phyloP scores from a whole-genome alignment of 2,113 vertebrate genomes.

The Penelope pileata region DNA sequence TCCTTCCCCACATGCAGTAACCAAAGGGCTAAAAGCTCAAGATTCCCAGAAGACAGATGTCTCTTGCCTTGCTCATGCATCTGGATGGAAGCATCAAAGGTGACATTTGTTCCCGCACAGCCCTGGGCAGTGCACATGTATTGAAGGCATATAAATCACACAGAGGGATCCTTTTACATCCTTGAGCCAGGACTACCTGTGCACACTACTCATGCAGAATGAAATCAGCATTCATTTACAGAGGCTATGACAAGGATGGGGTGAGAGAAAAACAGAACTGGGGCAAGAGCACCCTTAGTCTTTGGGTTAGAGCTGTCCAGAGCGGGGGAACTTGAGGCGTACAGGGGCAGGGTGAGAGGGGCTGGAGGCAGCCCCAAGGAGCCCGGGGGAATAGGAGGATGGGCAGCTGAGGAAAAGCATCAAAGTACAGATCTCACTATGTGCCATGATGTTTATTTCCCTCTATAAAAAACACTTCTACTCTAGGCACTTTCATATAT shows the following conservation, averaged over 20 bases:
- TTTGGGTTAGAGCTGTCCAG: not conserved
- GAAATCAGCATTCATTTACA: not conserved
- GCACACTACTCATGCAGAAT: not conserved
- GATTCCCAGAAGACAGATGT: not conserved
- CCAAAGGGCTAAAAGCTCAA: not conserved
- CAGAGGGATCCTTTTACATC: not conserved
- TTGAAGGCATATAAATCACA: not conserved
- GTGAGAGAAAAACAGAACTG: not conserved
- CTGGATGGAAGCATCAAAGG: not conserved
- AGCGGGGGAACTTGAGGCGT: not conserved
- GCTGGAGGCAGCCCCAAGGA: not conserved
- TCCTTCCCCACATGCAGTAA: not conserved
- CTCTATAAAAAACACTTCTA: not conserved
- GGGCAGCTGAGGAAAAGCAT: not conserved
- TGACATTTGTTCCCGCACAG: not conserved
- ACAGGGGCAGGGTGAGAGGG: not conserved
- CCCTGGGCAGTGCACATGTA: not conserved
- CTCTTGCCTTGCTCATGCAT: not conserved
- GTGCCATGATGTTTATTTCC: not conserved
- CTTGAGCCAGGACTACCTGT: not conserved
- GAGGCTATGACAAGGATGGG: not conserved
- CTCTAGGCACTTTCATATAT: not conserved
- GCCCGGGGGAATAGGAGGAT: not conserved
- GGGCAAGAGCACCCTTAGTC: not conserved
- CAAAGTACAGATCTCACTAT: fast-evolving